Evolutionary conservation across 2,888 invertebrate genomes (phyloP), one percentile per base, ranked within the genome.

Genomic region (Tiphia femorata): DNA sequence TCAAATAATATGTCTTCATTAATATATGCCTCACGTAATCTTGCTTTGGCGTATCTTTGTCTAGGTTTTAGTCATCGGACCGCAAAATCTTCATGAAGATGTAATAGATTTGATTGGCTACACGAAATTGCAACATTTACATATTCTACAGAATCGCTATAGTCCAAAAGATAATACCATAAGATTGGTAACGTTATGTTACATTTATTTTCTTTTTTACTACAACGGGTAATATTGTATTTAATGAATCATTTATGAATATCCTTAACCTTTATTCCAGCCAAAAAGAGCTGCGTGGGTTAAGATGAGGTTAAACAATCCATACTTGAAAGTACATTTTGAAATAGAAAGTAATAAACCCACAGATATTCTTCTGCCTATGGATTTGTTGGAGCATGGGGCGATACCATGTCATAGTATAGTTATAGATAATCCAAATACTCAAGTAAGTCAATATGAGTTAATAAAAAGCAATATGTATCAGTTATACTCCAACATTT

Each of bases 81-180:
- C 91, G 2, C 91, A 93, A 84, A 93, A 92, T 81, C 84, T 94
- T 42, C 90, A 91, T 38, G 90, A 91, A 58, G 92, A 93, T 76
- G 86, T 91, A 1, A 78, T 93, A 16, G 86, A 89, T 61, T 82
- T 92, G 40, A 77, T 93, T 35, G 89, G 89, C n/a, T 86, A 89
- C 58, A 88, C 88, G 1, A 86, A 86, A 64, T 76, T 94, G 49
- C 84, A 85, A 53, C 89, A 93, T 73, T 83, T 94, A 60, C 89
- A 92, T 77, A 87, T 94, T 47, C 80, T 92, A 12, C 93, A 94
- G 82, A 94, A 93, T 78, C 84, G 87, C 40, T 91, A 90, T 62
- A 89, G 90, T 19, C 88, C 90, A 0, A 85, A 85, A 47, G 87
- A 88, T 41, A 74, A 85, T 1, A 81, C 84, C 12, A 84, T 88